Percentiles rank a stretch among this genome's conserved stretches.
Evolutionary conservation across 1,140 invertebrate genomes (phyloP).

Genomic region (Plodia interpunctella): DNA sequence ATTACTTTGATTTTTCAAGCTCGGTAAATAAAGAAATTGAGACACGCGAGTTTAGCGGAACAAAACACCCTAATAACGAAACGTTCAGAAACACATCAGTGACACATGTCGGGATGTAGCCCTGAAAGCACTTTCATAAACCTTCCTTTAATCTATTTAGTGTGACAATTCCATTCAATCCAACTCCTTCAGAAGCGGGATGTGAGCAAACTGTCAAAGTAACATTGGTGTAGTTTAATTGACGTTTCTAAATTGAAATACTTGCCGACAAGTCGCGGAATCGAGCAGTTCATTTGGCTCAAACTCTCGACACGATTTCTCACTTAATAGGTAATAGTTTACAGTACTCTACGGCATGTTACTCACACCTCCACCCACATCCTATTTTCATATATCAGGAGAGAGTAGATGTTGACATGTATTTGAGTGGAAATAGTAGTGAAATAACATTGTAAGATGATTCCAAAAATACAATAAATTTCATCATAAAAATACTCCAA

Average conservation of each 20-base stretch:
- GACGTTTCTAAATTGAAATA: slow-evolving; percentile 40
- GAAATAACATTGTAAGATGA: background rate
- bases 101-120: background rate
- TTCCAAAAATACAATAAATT: background rate
- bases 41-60: background rate
- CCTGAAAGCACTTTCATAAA: background rate
- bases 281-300: slow-evolving; percentile 24
- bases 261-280: slow-evolving; percentile 24
- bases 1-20: no score
- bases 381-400: background rate
- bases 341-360: background rate
- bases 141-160: slow-evolving; percentile 26
- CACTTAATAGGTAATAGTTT: slow-evolving; percentile 22
- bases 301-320: slow-evolving; percentile 21
- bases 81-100: slow-evolving; percentile 9
- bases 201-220: slow-evolving; percentile 36
- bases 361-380: background rate
- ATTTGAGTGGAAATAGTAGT: background rate
- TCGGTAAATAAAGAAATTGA: background rate
- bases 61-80: slow-evolving; percentile 9
- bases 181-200: slow-evolving; percentile 22
- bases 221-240: slow-evolving; percentile 38
- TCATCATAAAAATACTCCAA: no score
- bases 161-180: slow-evolving; percentile 34
- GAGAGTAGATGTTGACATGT: background rate